Evolutionary conservation across 2,888 invertebrate genomes (phyloP).

Genomic region (Amphipyra berbera): DNA sequence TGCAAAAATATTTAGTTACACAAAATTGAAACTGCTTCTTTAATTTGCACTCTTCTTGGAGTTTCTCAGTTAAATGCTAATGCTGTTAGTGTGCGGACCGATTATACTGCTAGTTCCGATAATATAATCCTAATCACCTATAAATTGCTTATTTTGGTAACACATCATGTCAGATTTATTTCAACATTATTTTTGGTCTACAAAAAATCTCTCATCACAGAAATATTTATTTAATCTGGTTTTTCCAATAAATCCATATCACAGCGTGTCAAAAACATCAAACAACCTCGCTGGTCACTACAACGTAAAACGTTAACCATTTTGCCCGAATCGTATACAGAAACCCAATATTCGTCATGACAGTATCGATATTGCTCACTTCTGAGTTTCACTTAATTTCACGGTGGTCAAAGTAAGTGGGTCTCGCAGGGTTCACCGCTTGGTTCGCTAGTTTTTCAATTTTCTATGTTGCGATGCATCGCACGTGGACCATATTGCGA

Average conservation of each 20-base stretch:
- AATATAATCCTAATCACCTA: too few species aligned
- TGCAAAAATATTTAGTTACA: too few species aligned
- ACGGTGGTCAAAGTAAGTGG: constrained; percentile 70
- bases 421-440: constrained; percentile 56
- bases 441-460: constrained; percentile 71
- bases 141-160: too few species aligned
- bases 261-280: constrained; percentile 21
- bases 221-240: background rate
- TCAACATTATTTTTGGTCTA: background rate
- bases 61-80: too few species aligned
- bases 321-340: constrained; percentile 6
- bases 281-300: constrained; percentile 1
- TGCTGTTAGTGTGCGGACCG: too few species aligned
- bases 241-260: constrained; percentile 19
- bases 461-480: constrained; percentile 60
- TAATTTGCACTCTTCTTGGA: too few species aligned
- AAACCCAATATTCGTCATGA: constrained; percentile 49
- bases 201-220: background rate
- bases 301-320: constrained; percentile 12
- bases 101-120: too few species aligned
- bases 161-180: too few species aligned
- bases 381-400: constrained; percentile 68
- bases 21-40: too few species aligned
- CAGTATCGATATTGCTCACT: constrained; percentile 50
- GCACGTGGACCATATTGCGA: constrained; percentile 67